Base-by-base conservation (phyloP, 2,797 vertebrate species). In the Cynodonichthys magdalenae region DNA sequence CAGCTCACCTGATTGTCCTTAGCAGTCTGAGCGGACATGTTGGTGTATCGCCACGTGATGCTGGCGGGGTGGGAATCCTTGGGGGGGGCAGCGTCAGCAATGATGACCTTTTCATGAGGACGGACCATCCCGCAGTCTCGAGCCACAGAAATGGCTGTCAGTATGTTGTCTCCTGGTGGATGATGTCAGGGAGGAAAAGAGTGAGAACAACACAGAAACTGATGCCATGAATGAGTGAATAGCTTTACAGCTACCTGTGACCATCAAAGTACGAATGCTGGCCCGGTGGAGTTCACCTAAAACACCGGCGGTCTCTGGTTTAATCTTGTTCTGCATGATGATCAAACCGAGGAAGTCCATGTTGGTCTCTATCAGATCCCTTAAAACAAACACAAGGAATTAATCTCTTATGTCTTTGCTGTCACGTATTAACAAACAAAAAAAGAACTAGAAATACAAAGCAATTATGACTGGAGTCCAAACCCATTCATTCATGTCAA, bases 241-340 rank as follows among this genome's bases (percentile, higher is more conserved):
- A n/a, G 7, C 8, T 11, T 15, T 29, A n/a, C 1, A 15, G 29
- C 86, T 79, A 99, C 98, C 98, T 92, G 98, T 99, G 49, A 98
- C 95, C 98, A 99, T 99, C 83, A 99, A 86, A 1, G 95, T 97
- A 85, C 98, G 96, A 85, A 99, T 96, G 86, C 93, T 94, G 63
- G 98, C 97, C 73, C 88, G 93, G 69, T 90, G 95, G 58, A 99
- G 88, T 72, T 96, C 95, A 69, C 88, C 82, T 84, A 99, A 91
- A 63, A 96, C 96, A 6, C 92, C 91, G 6, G 96, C 94, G 6
- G 96, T 97, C 91, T 98, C 95, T 70, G 87, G 83, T 88, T 99
- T 99, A 71, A 99, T 93, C 87, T 99, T 99, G 92, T 99, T 99
- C 89, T 99, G 96, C 96, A 99, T 97, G 89, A 99, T 89, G 80